Conservation (phyloP, 2,797 vertebrate species). For the Scolopax bukidnonensis region DNA sequence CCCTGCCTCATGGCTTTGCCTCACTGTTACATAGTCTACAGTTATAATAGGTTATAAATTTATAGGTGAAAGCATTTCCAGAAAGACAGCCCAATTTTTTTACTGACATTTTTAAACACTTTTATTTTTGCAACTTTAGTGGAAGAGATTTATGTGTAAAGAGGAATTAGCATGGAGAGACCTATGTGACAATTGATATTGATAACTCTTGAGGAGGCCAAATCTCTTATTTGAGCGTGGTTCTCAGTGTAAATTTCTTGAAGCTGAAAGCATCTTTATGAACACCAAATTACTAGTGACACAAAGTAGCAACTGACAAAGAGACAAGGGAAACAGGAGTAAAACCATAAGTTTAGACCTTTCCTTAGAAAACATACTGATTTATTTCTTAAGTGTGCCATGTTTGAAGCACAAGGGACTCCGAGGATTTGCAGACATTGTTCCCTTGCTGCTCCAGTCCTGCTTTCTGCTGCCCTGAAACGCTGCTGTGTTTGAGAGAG, state of each 20-base stretch:
- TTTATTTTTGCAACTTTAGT: neutral
- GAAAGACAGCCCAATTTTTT: neutral
- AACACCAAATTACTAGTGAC: neutral
- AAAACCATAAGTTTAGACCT: neutral
- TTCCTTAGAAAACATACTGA: neutral
- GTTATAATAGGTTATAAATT: neutral
- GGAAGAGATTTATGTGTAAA: neutral
- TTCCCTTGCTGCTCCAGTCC: neutral
- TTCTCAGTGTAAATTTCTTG: neutral
- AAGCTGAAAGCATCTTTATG: neutral
- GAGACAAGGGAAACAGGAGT: neutral
- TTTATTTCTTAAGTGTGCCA: neutral
- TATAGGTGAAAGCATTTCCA: neutral
- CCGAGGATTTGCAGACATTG: neutral
- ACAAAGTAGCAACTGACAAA: neutral
- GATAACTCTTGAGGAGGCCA: neutral
- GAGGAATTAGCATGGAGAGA: neutral
- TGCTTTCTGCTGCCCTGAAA: neutral
- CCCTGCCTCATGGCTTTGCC: neutral
- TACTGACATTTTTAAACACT: neutral
- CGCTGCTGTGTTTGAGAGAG: neutral
- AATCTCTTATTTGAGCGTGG: neutral
- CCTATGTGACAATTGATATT: neutral
- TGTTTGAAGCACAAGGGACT: neutral
- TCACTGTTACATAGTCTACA: neutral